Percentiles rank a stretch among this genome's conserved stretches.
Conservation (phyloP, 2,797 vertebrate genomes). For the Danio tinwini region DNA sequence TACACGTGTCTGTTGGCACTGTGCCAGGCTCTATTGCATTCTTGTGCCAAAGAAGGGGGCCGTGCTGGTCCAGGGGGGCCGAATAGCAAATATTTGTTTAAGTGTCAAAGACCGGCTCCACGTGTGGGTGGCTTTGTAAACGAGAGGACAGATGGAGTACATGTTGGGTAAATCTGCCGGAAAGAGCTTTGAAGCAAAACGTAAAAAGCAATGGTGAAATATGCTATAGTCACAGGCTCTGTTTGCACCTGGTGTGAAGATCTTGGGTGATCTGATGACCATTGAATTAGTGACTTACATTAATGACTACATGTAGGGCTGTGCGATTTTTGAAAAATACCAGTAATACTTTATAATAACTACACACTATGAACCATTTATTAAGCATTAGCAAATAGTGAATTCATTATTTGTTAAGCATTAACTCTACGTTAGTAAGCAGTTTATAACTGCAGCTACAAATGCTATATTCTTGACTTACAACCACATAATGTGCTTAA, state of each 20-base stretch:
- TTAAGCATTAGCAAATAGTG: too few relatives aligned
- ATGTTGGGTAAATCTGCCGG: conserved; percentile 41
- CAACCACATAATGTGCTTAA: too few relatives aligned
- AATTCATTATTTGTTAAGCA: too few relatives aligned
- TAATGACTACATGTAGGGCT: too few relatives aligned
- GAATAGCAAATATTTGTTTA: conserved; percentile 74
- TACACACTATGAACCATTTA: too few relatives aligned
- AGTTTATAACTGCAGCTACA: too few relatives aligned
- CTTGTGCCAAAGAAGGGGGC: conserved; percentile 49
- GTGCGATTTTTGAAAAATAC: too few relatives aligned
- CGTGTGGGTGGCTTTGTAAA: conserved; percentile 56
- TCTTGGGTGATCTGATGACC: background rate
- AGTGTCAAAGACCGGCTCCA: conserved; percentile 65
- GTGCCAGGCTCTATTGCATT: conserved; percentile 66
- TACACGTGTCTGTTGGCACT: conserved; percentile 49
- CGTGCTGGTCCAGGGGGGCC: conserved; percentile 48
- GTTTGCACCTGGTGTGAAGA: background rate
- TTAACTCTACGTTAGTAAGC: too few relatives aligned
- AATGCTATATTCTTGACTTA: too few relatives aligned
- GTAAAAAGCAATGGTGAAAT: conserved; percentile 6
- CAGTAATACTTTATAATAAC: too few relatives aligned
- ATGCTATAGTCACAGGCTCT: background rate
- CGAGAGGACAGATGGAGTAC: conserved; percentile 52
- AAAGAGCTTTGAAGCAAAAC: conserved; percentile 1
- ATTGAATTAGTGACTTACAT: background rate